phyloP scores from a whole-genome alignment of 2,113 vertebrate genomes.

The Anguilla rostrata region DNA sequence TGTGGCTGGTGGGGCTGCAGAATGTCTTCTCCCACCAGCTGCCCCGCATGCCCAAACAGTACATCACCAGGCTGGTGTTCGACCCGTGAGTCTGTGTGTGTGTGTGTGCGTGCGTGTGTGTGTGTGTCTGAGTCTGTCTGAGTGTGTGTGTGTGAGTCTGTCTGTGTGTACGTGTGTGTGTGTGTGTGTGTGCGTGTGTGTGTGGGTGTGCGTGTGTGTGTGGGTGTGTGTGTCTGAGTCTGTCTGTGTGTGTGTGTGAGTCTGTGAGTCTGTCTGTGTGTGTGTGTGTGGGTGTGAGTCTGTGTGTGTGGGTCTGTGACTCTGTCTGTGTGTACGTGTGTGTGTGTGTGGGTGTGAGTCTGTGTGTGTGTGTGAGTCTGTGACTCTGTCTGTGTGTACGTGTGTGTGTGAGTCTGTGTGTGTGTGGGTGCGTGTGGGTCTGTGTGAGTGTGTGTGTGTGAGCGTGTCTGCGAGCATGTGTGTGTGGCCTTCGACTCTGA shows the following conservation, averaged over 20 bases:
- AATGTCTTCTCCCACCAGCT: slow-evolving; percentile 98
- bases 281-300: neutral
- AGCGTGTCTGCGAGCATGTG: neutral
- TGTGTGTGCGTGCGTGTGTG: neutral
- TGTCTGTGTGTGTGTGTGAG: neutral
- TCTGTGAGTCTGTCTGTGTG: neutral
- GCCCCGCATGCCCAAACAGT: slow-evolving; percentile 97
- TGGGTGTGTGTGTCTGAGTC: neutral
- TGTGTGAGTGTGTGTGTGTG: neutral
- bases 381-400: neutral
- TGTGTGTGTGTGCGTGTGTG: slow-evolving; percentile 8
- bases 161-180: neutral
- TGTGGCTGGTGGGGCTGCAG: slow-evolving; percentile 97
- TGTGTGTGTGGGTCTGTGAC: neutral
- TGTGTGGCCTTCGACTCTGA: neutral
- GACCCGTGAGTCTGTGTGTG: slow-evolving; percentile 81
- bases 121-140: slow-evolving; percentile 1
- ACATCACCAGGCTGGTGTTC: slow-evolving; percentile 96
- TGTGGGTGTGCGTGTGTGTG: neutral
- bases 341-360: neutral
- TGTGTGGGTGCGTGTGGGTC: too few species aligned
- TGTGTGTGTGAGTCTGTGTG: neutral
- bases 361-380: too few species aligned
- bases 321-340: neutral
- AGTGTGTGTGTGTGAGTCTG: neutral